Evolutionary conservation across 1,140 invertebrate species (phyloP), one percentile per base, ranked within the genome.

Genomic region (Trichomalopsis sarcophagae): DNA sequence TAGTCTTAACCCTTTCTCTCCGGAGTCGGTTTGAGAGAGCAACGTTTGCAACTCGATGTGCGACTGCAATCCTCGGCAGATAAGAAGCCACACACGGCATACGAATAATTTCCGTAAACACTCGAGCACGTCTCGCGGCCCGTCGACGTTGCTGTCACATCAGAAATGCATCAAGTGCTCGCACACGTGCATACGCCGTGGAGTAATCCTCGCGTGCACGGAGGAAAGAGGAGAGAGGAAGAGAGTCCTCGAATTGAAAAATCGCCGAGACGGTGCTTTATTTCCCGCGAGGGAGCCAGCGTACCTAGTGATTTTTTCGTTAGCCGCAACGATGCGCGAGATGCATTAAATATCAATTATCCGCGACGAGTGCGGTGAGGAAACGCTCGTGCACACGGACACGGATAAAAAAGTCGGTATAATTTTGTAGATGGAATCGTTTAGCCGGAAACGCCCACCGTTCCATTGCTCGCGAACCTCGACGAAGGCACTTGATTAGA

Each of bases 111-210:
- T 73, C 62, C 36, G 44, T 33, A 40, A 1, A 55, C 55, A 13
- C 68, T 23, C 47, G n/a, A 66, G 81, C 81, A 50, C 50, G 73
- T 62, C 27, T 75, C 73, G 30, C 17, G 6, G 44, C 40, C 2
- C 71, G 73, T 84, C 84, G 50, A 84, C 69, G 55, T 81, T 75
- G 62, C 36, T 68, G 84, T 55, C 84, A 23, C 79, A 81, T 85
- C 50, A 85, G 81, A 85, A 85, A 85, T 85, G 73, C 84, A 85
- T 85, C 84, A 81, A 85, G 78, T 81, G 62, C 21, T 33, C 11
- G 79, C n/a, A 80, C 14, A n/a, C 44, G 55, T 33, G 21, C 36
- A 68, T 30, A 62, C 33, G 55, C 47, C 13, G 40, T 5, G 40
- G 4, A 66, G 36, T 84, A 23, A 73, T 79, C 71, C 68, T 68